These are phyloP conservation scores for Heliothis peltigera DNA, from an alignment of 2,888 invertebrate genomes.

Conservation along the genomic window DNA sequence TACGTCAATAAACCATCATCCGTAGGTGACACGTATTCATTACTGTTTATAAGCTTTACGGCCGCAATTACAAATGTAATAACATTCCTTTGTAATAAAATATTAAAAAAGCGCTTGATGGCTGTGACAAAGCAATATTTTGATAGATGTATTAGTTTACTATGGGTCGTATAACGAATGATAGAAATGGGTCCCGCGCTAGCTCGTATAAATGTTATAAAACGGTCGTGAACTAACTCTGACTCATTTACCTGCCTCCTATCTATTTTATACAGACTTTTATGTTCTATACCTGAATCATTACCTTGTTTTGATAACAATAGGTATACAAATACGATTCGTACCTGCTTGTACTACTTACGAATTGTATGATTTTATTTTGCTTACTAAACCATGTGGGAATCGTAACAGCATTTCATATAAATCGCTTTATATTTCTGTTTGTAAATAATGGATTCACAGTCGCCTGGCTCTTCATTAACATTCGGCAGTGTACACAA, in stretches of 20 bases:
- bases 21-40: too few species aligned
- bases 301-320: conserved; percentile 29
- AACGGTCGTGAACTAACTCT: conserved; percentile 66
- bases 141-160: conserved; percentile 73
- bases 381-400: conserved; percentile 1
- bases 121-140: conserved; percentile 69
- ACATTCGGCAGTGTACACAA: neutral
- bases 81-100: conserved; percentile 57
- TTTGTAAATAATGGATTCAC: conserved; percentile 3
- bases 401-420: neutral
- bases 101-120: conserved; percentile 63
- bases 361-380: neutral
- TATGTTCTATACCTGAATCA: conserved; percentile 31
- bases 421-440: neutral
- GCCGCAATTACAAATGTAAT: conserved; percentile 30
- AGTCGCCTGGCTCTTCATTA: conserved; percentile 4
- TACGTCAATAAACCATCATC: too few species aligned
- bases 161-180: conserved; percentile 69
- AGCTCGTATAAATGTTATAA: conserved; percentile 75
- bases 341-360: neutral
- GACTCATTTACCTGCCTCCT: conserved; percentile 60
- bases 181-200: conserved; percentile 59
- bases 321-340: conserved; percentile 1
- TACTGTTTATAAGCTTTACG: too few species aligned
- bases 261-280: conserved; percentile 64